Evolutionary conservation across 2,797 vertebrate genomes (phyloP).

Genomic region (Apogon talboti): DNA sequence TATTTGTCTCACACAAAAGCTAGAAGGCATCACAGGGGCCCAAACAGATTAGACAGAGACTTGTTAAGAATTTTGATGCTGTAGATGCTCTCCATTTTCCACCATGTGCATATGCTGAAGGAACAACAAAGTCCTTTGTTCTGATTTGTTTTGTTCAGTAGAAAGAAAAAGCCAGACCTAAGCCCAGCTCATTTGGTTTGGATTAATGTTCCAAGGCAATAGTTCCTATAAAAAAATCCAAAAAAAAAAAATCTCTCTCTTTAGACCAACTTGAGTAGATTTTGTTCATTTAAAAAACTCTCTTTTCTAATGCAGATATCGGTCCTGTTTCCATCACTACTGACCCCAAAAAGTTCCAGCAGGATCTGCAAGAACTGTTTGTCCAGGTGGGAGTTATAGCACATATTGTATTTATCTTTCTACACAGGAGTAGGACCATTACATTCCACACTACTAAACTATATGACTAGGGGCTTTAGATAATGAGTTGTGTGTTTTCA

Average conservation of each 20-base stretch:
- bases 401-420: constrained; percentile 12
- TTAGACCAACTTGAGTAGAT: constrained; percentile 5
- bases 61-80: constrained; percentile 32
- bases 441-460: constrained; percentile 8
- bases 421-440: background rate
- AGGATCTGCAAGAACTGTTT: constrained; percentile 90
- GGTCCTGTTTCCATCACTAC: constrained; percentile 93
- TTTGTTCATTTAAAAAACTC: constrained; percentile 1
- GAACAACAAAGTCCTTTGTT: constrained; percentile 31
- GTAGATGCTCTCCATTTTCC: constrained; percentile 16
- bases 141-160: constrained; percentile 27
- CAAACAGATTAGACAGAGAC: constrained; percentile 34
- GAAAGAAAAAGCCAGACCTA: constrained; percentile 14
- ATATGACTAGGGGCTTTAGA: background rate
- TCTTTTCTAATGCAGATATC: constrained; percentile 84
- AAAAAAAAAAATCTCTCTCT: background rate
- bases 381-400: constrained; percentile 88
- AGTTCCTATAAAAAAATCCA: background rate
- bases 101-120: constrained; percentile 13
- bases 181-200: background rate
- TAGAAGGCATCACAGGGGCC: constrained; percentile 36
- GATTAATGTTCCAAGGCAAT: background rate
- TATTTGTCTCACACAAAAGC: constrained; percentile 31
- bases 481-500: constrained; percentile 5
- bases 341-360: constrained; percentile 91